Evolutionary conservation across 2,113 vertebrate species (phyloP).

Genomic region (Chaetodon trifascialis): DNA sequence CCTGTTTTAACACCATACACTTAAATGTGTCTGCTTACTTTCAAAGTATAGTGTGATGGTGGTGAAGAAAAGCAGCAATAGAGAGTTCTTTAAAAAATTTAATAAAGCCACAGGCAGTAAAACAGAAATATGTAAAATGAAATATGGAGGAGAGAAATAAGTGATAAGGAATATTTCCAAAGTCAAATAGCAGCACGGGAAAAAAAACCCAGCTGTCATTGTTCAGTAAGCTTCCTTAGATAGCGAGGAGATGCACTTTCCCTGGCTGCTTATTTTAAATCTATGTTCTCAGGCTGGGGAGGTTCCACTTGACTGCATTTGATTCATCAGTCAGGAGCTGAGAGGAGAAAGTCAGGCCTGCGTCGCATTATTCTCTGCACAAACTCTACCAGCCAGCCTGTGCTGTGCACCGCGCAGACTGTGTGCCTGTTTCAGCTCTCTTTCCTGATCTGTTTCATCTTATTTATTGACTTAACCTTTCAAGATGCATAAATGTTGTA

Average conservation of each 20-base stretch:
- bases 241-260: constrained; percentile 41
- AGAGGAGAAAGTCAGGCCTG: constrained; percentile 33
- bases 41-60: constrained; percentile 3
- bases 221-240: constrained; percentile 41
- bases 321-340: constrained; percentile 61
- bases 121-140: constrained; percentile 31
- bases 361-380: constrained; percentile 26
- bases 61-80: constrained; percentile 13
- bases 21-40: constrained; percentile 15
- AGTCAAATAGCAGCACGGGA: constrained; percentile 24
- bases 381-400: constrained; percentile 12
- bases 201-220: constrained; percentile 27
- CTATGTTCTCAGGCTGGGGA: constrained; percentile 33
- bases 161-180: constrained; percentile 35
- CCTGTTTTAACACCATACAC: constrained; percentile 12
- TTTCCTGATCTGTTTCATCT: constrained; percentile 30
- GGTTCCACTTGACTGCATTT: constrained; percentile 60
- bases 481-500: constrained; percentile 33
- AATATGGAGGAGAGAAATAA: constrained; percentile 24
- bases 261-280: constrained; percentile 55
- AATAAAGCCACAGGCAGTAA: constrained; percentile 24
- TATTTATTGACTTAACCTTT: constrained; percentile 44
- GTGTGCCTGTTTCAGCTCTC: not conserved
- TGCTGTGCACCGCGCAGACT: not conserved
- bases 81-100: constrained; percentile 2